Evolutionary conservation across 2,888 invertebrate species (phyloP).

Genomic region (Erebia epiphron): DNA sequence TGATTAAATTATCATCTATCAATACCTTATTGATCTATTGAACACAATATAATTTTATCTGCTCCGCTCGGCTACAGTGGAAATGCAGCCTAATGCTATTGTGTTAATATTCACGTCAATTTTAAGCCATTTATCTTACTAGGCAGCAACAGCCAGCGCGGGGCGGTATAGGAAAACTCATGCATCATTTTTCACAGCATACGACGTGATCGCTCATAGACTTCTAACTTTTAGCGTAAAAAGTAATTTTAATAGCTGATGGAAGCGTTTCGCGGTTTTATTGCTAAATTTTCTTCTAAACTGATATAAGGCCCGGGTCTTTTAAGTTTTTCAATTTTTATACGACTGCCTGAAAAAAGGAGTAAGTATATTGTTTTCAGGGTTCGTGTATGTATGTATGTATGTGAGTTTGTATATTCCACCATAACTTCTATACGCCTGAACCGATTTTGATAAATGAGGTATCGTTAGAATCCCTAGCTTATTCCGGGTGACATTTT

Average conservation of each 20-base stretch:
- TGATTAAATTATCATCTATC: too few relatives aligned
- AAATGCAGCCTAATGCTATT: neutral
- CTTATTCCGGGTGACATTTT: too few relatives aligned
- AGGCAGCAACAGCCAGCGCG: slow-evolving; percentile 48
- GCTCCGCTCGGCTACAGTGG: too few relatives aligned
- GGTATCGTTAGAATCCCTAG: too few relatives aligned
- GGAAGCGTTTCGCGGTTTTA: neutral
- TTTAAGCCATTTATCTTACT: slow-evolving; percentile 67
- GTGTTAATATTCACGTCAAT: slow-evolving; percentile 58
- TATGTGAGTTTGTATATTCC: too few relatives aligned
- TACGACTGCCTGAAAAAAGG: too few relatives aligned
- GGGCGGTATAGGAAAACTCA: slow-evolving; percentile 58
- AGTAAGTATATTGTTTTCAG: too few relatives aligned
- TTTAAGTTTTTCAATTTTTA: neutral
- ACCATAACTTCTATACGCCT: too few relatives aligned
- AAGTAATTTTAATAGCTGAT: slow-evolving; percentile 14
- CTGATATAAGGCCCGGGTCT: neutral
- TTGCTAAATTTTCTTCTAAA: neutral
- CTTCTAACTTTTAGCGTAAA: slow-evolving; percentile 71
- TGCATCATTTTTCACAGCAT: slow-evolving; percentile 73
- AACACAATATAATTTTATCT: too few relatives aligned
- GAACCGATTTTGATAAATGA: too few relatives aligned
- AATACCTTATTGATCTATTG: too few relatives aligned
- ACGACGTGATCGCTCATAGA: slow-evolving; percentile 76
- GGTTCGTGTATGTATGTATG: too few relatives aligned